Percentiles rank a stretch among this genome's conserved stretches.
Evolutionary conservation across 2,113 vertebrate genomes (phyloP).

Genomic region (Tachuris rubrigastra): DNA sequence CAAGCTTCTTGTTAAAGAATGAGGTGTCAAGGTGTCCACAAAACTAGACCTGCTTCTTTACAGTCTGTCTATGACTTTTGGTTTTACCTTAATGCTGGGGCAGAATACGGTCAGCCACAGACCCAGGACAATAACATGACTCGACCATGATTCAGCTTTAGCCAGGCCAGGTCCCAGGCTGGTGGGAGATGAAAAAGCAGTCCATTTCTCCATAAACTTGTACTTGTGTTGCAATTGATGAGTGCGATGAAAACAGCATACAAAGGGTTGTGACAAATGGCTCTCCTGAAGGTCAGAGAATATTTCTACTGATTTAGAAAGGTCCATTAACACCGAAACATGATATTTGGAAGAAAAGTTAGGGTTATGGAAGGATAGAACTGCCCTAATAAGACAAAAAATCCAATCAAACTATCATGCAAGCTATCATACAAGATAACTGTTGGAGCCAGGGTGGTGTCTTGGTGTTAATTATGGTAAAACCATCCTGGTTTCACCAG

Average conservation of each 20-base stretch:
- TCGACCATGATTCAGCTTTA: neutral
- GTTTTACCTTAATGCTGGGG: neutral
- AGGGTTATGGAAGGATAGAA: no score
- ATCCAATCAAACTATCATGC: no score
- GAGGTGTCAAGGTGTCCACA: neutral
- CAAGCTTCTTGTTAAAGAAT: neutral
- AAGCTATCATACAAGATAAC: no score
- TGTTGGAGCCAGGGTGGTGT: no score
- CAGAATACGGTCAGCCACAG: neutral
- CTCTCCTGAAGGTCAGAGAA: neutral
- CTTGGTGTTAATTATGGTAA: no score
- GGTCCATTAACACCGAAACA: neutral
- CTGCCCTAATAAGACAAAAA: no score
- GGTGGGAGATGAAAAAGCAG: neutral
- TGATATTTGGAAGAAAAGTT: neutral
- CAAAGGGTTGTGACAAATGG: neutral
- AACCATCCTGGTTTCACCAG: no score
- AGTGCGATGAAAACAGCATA: neutral
- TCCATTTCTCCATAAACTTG: neutral
- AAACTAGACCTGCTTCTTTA: neutral
- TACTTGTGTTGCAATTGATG: neutral
- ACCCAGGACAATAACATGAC: rapidly evolving
- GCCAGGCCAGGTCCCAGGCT: neutral
- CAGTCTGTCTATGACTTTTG: neutral
- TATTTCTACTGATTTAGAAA: neutral